Evolutionary conservation across 2,113 vertebrate genomes (phyloP).

Genomic region (Uria aalge): DNA sequence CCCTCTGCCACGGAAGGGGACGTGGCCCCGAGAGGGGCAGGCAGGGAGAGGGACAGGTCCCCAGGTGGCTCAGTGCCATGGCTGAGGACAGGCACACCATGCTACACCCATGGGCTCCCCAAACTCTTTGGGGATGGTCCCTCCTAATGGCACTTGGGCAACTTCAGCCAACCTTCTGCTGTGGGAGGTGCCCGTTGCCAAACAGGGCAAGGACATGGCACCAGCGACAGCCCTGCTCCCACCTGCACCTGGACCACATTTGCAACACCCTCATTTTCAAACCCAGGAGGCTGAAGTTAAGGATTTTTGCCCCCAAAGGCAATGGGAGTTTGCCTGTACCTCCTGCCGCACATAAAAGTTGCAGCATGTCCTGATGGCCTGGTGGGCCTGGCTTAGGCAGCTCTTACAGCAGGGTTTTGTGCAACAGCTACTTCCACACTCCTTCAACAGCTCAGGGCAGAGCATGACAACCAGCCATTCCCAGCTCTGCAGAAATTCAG

Average conservation of each 20-base stretch:
- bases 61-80: not conserved
- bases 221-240: not conserved
- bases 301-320: not conserved
- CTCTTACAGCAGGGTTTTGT: not conserved
- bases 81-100: not conserved
- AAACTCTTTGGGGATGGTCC: not conserved
- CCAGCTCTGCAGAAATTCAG: not conserved
- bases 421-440: not conserved
- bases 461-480: not conserved
- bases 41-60: not conserved
- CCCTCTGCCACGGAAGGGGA: not conserved
- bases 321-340: not conserved
- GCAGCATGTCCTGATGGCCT: not conserved
- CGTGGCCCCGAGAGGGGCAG: too few relatives aligned
- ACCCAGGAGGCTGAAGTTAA: not conserved
- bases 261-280: not conserved
- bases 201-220: not conserved
- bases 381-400: not conserved
- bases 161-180: not conserved
- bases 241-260: not conserved
- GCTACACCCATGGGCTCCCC: not conserved
- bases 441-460: not conserved
- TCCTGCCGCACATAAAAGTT: not conserved
- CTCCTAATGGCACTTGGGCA: not conserved
- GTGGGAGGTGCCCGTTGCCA: not conserved